These are phyloP conservation scores for Falco columbarius DNA, from an alignment of 2,797 vertebrate genomes.

Conservation along the genomic window DNA sequence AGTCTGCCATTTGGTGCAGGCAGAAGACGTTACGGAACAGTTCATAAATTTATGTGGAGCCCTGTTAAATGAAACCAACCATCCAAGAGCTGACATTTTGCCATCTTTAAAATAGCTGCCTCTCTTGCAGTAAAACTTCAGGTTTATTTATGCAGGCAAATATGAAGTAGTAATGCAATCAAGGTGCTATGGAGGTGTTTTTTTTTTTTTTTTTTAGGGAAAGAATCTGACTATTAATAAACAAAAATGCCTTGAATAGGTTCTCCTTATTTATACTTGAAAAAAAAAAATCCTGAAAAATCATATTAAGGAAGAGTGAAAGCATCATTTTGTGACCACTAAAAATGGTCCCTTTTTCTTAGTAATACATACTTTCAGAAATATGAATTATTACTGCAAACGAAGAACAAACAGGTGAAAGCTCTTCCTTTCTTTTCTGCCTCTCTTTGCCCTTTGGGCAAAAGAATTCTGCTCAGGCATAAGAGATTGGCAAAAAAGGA, in stretches of 20 bases:
- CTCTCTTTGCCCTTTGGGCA: neutral
- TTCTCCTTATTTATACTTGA: constrained; percentile 24
- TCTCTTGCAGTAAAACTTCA: constrained; percentile 69
- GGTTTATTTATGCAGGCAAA: constrained; percentile 75
- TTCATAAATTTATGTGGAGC: constrained; percentile 83
- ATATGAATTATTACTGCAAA: constrained; percentile 8
- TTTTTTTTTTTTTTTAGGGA: constrained; percentile 3
- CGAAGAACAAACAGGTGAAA: constrained; percentile 33
- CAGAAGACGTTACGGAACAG: constrained; percentile 83
- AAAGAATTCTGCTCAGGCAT: neutral
- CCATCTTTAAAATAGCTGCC: constrained; percentile 82
- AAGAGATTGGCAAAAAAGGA: neutral
- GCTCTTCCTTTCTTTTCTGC: neutral
- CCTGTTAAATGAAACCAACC: constrained; percentile 83
- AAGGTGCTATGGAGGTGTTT: constrained; percentile 1
- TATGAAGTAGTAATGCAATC: constrained; percentile 52
- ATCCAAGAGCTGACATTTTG: constrained; percentile 82
- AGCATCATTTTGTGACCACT: neutral
- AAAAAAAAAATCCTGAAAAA: constrained; percentile 45
- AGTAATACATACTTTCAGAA: constrained; percentile 40
- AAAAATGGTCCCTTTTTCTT: constrained; percentile 21
- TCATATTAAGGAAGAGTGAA: neutral
- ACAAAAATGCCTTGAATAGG: constrained; percentile 37
- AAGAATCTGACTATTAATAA: constrained; percentile 61
- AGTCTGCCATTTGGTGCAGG: constrained; percentile 82